Base-by-base conservation (phyloP, 2,888 invertebrate genomes). In the Cosmopolites sordidus region DNA sequence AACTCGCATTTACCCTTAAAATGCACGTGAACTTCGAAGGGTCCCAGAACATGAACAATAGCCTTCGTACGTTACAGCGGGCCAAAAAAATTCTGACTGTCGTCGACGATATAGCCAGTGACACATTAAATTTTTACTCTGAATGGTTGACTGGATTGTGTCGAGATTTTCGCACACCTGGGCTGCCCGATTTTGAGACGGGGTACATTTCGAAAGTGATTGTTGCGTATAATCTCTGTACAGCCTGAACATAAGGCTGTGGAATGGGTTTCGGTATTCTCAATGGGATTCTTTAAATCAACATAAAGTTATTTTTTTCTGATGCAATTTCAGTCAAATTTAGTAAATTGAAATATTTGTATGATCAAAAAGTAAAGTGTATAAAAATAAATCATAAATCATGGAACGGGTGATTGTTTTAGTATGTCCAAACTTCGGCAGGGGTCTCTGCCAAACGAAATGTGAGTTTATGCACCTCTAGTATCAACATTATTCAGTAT, bases 131-230 rank as follows among this genome's bases (percentile, higher is more conserved):
- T n/a, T n/a, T n/a, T n/a, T n/a, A 38, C 30, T 43, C 22, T 29
- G 16, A n/a, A 33, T 56, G 56, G 56, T 30, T 51, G 29, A 45
- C 48, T 56, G 56, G 51, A 48, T 51, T 51, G 48, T 51, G 51
- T 51, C 51, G 51, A 56, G 56, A 56, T 56, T 56, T 56, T 56
- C 43, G 56, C 56, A 56, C 56, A 56, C 56, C 56, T 56, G 56
- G 56, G 48, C 56, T 52, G 56, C 48, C 43, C 51, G 51, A 55
- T 55, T 55, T 51, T 11, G 48, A 44, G 51, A 48, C 51, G 55
- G 55, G 55, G 51, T 51, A 47, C 47, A 22, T 46, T 49, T 52
- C 47, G 42, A 46, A 46, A 52, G 52, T 47, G 54, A 54, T 54
- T 54, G 50, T 46, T 54, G 39, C 54, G 50, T 46, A 54, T 43